phyloP scores from a whole-genome alignment of 2,113 vertebrate species.

The Podocnemis expansa region DNA sequence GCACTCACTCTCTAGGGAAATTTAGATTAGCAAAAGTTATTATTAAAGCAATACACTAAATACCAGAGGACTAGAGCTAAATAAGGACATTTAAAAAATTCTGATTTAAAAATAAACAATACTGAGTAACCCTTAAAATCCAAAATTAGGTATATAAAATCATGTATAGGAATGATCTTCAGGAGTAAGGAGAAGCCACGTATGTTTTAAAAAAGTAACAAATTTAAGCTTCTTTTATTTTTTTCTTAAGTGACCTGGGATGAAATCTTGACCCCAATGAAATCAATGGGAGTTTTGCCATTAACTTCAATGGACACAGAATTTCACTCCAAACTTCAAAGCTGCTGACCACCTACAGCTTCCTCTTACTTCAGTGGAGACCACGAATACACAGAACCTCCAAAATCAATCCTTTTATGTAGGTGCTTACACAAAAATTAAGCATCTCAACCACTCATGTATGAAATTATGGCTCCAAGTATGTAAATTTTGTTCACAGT shows the following conservation, averaged over 20 bases:
- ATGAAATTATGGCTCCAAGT: neutral
- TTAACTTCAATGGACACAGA: neutral
- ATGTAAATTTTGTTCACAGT: neutral
- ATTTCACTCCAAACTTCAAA: neutral
- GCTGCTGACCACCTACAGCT: neutral
- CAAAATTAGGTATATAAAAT: no score
- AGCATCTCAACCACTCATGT: neutral
- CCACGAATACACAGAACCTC: neutral
- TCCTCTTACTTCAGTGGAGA: neutral
- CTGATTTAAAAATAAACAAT: neutral
- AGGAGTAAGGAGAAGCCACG: neutral
- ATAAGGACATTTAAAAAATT: neutral
- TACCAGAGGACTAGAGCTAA: neutral
- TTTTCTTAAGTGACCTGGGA: neutral
- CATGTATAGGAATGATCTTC: neutral
- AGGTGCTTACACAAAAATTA: neutral
- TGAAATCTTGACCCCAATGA: neutral
- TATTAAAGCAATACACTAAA: neutral
- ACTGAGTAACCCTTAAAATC: neutral
- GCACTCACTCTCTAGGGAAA: no score
- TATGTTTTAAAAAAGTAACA: no score
- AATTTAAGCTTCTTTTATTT: neutral
- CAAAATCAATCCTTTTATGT: neutral
- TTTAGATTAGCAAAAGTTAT: neutral
- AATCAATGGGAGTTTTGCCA: neutral